Percentiles rank a stretch among this genome's conserved stretches.
Evolutionary conservation across 2,888 invertebrate genomes (phyloP).

Genomic region (Mimas tiliae): DNA sequence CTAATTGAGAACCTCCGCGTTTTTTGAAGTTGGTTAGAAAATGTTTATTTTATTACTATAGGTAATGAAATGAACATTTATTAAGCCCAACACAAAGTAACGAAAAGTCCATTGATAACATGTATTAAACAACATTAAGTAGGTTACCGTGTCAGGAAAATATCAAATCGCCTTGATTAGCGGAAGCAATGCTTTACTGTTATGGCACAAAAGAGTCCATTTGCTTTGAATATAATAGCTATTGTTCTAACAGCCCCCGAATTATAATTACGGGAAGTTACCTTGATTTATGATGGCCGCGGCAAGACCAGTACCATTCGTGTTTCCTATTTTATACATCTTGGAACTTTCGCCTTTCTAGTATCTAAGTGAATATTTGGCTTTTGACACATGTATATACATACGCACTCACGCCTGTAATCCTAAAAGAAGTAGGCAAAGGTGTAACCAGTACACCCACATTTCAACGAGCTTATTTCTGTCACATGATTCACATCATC

Average conservation of each 20-base stretch:
- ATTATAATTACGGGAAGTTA: constrained; percentile 74
- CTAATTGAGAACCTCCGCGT: no score
- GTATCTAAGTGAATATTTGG: not conserved
- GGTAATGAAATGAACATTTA: not conserved
- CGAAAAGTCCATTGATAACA: constrained; percentile 12
- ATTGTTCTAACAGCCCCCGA: constrained; percentile 73
- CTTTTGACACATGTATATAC: not conserved
- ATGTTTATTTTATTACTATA: not conserved
- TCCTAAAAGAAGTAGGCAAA: no score
- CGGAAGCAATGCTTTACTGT: constrained; percentile 76
- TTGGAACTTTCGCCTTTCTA: constrained; percentile 7
- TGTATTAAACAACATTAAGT: constrained; percentile 19
- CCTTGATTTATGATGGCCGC: constrained; percentile 64
- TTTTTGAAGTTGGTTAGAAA: no score
- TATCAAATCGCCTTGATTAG: constrained; percentile 64
- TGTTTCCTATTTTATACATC: constrained; percentile 15
- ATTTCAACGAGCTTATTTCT: no score
- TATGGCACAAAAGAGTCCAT: constrained; percentile 71
- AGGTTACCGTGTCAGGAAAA: constrained; percentile 52
- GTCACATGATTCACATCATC: no score
- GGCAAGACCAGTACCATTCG: not conserved
- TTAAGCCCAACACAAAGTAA: not conserved
- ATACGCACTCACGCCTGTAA: no score
- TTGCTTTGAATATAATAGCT: constrained; percentile 79
- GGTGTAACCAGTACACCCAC: no score